Evolutionary conservation across 2,113 vertebrate species (phyloP).

Genomic region (Larimichthys polyactis): DNA sequence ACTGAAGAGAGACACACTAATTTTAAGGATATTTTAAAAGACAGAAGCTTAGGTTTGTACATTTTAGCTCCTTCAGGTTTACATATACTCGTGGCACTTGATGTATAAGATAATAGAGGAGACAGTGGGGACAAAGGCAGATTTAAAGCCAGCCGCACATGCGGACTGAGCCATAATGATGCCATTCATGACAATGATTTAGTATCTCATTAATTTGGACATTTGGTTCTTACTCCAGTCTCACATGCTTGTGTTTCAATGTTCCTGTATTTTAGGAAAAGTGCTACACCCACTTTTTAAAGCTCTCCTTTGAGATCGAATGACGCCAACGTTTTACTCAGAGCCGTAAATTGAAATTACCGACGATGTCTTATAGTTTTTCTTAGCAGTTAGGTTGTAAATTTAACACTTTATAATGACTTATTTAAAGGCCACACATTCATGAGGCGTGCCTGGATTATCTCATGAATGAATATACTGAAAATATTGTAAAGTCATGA

Average conservation of each 20-base stretch:
- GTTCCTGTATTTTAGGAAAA: neutral
- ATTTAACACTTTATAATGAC: neutral
- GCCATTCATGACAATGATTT: neutral
- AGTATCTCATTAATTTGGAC: neutral
- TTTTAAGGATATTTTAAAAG: neutral
- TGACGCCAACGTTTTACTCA: neutral
- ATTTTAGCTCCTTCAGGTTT: neutral
- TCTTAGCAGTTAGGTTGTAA: neutral
- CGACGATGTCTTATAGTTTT: neutral
- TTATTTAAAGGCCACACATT: neutral
- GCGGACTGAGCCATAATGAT: neutral
- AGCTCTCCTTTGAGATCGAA: neutral
- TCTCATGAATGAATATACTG: neutral
- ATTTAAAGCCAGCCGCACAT: neutral
- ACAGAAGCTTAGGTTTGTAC: neutral
- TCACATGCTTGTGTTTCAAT: neutral
- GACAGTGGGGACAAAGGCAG: neutral
- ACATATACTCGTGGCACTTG: neutral
- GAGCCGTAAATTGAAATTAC: neutral
- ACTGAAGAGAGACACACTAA: neutral
- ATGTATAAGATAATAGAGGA: neutral
- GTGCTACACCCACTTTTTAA: neutral
- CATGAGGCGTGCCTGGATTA: neutral
- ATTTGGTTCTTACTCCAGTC: neutral
- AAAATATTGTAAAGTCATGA: neutral